Evolutionary conservation across 1,140 invertebrate genomes (phyloP).

Genomic region (Homalodisca vitripennis): DNA sequence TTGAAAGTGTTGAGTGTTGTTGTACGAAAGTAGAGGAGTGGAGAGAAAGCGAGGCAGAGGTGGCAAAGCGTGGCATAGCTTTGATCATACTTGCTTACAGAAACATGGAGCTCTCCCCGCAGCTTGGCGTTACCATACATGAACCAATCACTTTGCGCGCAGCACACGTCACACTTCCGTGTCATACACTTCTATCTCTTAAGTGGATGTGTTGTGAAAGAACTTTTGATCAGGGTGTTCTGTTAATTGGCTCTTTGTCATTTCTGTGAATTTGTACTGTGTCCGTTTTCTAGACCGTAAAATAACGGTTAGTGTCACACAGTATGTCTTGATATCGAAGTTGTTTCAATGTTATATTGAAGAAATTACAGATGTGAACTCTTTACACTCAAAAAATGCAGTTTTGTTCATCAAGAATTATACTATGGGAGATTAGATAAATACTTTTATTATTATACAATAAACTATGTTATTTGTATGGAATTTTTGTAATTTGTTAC

Average conservation of each 20-base stretch:
- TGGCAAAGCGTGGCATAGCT: conserved; percentile 30
- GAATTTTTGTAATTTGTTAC: conserved; percentile 28
- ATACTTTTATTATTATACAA: conserved; percentile 27
- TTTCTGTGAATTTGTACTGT: conserved; percentile 35
- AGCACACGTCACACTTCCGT: conserved; percentile 14
- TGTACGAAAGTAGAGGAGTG: background rate
- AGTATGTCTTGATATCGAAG: background rate
- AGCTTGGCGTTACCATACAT: conserved; percentile 30
- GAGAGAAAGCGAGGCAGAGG: no score
- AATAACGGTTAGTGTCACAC: conserved; percentile 11
- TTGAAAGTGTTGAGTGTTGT: conserved; percentile 19
- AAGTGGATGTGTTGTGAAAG: conserved; percentile 33
- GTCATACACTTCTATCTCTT: conserved; percentile 27
- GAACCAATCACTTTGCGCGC: conserved; percentile 35
- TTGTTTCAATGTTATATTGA: conserved; percentile 22
- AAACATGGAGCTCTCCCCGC: conserved; percentile 15
- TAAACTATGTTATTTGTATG: conserved; percentile 31
- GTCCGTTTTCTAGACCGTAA: conserved; percentile 31
- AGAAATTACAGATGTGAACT: conserved; percentile 8
- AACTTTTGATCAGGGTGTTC: conserved; percentile 31
- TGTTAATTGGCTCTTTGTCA: conserved; percentile 33
- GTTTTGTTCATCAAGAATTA: conserved; percentile 23
- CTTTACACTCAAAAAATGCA: conserved; percentile 18
- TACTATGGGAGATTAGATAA: conserved; percentile 27
- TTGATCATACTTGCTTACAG: conserved; percentile 33